A percentile compares a stretch with the other conserved stretches of the same genome.
Evolutionary conservation across 2,113 vertebrate genomes (phyloP).

Genomic region (Istiophorus platypterus): DNA sequence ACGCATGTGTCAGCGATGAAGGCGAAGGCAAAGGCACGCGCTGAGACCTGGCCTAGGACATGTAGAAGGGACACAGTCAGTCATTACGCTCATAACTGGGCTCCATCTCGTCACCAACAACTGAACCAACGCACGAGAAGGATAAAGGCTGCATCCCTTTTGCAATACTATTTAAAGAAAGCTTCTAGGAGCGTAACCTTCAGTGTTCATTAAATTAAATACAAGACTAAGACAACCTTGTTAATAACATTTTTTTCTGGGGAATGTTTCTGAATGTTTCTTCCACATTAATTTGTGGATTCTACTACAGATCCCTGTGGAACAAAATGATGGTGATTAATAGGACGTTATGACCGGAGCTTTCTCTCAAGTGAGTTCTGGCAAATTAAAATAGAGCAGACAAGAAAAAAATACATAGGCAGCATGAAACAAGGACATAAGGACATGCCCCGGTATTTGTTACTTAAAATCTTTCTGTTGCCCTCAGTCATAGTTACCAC

Average conservation of each 20-base stretch:
- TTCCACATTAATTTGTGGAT: not conserved
- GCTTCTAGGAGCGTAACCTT: not conserved
- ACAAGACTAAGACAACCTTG: not conserved
- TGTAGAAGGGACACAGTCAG: not conserved
- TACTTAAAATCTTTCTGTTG: not conserved
- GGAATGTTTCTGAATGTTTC: too few relatives aligned
- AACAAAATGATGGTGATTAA: not conserved
- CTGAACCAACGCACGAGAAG: not conserved
- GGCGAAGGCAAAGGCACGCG: conserved; percentile 88
- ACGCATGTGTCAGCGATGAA: conserved; percentile 92
- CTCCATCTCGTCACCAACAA: not conserved
- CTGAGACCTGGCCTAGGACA: conserved; percentile 87
- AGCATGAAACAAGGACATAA: not conserved
- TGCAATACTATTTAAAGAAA: not conserved
- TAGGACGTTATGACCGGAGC: not conserved
- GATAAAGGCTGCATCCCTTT: not conserved
- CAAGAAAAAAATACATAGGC: not conserved
- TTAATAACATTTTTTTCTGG: not conserved
- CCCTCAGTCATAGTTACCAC: not conserved
- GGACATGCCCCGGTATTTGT: not conserved
- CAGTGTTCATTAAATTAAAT: not conserved
- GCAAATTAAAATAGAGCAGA: conserved; percentile 4
- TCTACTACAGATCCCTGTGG: not conserved
- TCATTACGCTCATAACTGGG: not conserved
- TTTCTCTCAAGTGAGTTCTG: not conserved